Base-by-base conservation (phyloP, 2,113 vertebrate species). In the Struthio camelus region DNA sequence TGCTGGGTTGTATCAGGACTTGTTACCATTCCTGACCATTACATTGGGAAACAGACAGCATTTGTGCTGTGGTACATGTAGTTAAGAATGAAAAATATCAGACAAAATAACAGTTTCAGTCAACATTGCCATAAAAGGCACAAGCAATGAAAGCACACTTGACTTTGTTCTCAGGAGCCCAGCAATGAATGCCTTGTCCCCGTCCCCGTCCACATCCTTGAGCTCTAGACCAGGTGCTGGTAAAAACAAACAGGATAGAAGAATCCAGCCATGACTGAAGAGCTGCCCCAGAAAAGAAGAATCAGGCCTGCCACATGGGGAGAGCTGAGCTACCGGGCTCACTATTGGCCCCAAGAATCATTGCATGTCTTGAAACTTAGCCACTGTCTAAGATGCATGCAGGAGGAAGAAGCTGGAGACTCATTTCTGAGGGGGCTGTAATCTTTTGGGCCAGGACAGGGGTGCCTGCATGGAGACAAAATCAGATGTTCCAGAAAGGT, bases 341-440 rank as follows among this genome's bases (percentile, higher is more conserved):
- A 16, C 58, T 25, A 19, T 42, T n/a, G 46, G 23, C 15, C 27
- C 54, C 0, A 0, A 32, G 32, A 84, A 36, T 19, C 46, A 66
- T 48, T 64, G 40, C n/a, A 36, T 8, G 85, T 32, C 11, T 42
- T 85, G 56, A 54, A 91, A 64, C 13, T 42, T 81, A 77, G 44
- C 22, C 14, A 28, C 12, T 69, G 38, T 27, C 59, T 71, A 46
- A 91, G 70, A 81, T 18, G 80, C 6, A 13, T 54, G 22, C 14
- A 32, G 6, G 9, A 15, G 34, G 34, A 82, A 32, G 24, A 80
- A 72, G 24, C 1, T 72, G 53, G 11, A 81, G 66, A 56, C 8
- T 54, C 5, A 61, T 6, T 77, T 85, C 42, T 20, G 32, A 61
- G 32, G 12, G 4, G 14, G 46, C 80, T 32, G 38, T 30, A 1